phyloP scores from a whole-genome alignment of 2,888 invertebrate genomes.

The Philhelius pedissequus region DNA sequence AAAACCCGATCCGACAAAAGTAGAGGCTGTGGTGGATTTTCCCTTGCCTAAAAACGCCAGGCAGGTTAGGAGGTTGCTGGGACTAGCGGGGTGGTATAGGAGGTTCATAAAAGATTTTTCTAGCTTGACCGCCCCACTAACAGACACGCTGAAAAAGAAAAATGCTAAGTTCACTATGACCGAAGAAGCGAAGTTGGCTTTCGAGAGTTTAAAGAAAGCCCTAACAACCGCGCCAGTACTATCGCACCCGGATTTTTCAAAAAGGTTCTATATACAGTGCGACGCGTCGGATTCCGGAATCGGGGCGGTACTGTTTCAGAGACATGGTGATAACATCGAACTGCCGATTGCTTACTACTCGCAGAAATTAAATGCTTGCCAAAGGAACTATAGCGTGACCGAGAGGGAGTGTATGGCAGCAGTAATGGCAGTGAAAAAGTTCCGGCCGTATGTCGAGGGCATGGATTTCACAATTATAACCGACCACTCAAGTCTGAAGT shows the following conservation, averaged over 20 bases:
- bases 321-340: neutral
- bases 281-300: constrained; percentile 16
- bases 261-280: neutral
- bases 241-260: constrained; percentile 46
- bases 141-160: constrained; percentile 28
- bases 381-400: no score
- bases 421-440: constrained; percentile 42
- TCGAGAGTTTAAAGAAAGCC: neutral
- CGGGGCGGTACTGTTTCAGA: neutral
- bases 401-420: no score
- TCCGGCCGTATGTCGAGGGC: neutral
- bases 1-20: constrained; percentile 40
- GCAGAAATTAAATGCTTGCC: no score
- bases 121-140: constrained; percentile 28
- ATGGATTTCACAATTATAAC: no score
- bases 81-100: constrained; percentile 52
- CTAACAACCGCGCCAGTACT: constrained; percentile 22
- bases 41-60: neutral
- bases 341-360: constrained; percentile 23
- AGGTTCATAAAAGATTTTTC: constrained; percentile 44
- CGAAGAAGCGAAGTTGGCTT: constrained; percentile 21
- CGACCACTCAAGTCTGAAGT: no score
- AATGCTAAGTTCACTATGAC: constrained; percentile 32
- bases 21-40: constrained; percentile 18
- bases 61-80: constrained; percentile 38